These are phyloP conservation scores for Jordanella pulchra DNA, from an alignment of 2,797 vertebrate species.

Conservation along the genomic window DNA sequence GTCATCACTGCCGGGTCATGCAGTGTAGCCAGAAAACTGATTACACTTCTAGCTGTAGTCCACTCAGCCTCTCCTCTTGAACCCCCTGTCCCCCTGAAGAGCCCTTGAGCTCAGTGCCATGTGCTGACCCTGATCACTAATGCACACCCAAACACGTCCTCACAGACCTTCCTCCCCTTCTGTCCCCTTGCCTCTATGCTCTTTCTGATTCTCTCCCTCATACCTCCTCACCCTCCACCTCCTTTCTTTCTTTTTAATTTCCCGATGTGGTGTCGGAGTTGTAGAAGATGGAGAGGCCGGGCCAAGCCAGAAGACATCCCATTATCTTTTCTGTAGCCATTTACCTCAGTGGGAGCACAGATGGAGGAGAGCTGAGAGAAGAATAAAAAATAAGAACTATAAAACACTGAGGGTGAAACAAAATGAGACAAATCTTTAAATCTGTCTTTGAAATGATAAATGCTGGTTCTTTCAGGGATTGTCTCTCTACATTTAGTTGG, in stretches of 20 bases:
- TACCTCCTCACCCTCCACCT: constrained; percentile 10
- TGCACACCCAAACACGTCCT: constrained; percentile 16
- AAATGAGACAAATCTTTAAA: constrained; percentile 46
- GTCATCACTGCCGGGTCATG: constrained; percentile 50
- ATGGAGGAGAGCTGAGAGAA: constrained; percentile 49
- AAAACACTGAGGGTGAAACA: constrained; percentile 38
- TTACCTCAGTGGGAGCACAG: constrained; percentile 72
- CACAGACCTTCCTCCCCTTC: constrained; percentile 12
- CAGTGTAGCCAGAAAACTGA: constrained; percentile 66
- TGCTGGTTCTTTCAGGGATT: constrained; percentile 19
- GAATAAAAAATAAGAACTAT: constrained; percentile 48
- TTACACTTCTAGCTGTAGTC: constrained; percentile 59
- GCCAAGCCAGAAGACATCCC: constrained; percentile 76
- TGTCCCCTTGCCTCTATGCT: constrained; percentile 25
- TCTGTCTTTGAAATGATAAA: constrained; percentile 33
- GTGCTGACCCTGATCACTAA: constrained; percentile 59
- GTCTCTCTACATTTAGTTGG: constrained; percentile 15
- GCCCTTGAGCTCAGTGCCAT: constrained; percentile 58
- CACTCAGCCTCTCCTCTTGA: constrained; percentile 40
- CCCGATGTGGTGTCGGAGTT: constrained; percentile 61
- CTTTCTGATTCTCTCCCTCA: constrained; percentile 12
- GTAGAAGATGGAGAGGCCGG: constrained; percentile 74
- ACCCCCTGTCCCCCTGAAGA: constrained; percentile 56
- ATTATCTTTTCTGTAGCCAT: constrained; percentile 83
- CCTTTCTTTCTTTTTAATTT: constrained; percentile 74